phyloP scores from a whole-genome alignment of 2,888 invertebrate species.

The Lasioglossum figueresi region DNA sequence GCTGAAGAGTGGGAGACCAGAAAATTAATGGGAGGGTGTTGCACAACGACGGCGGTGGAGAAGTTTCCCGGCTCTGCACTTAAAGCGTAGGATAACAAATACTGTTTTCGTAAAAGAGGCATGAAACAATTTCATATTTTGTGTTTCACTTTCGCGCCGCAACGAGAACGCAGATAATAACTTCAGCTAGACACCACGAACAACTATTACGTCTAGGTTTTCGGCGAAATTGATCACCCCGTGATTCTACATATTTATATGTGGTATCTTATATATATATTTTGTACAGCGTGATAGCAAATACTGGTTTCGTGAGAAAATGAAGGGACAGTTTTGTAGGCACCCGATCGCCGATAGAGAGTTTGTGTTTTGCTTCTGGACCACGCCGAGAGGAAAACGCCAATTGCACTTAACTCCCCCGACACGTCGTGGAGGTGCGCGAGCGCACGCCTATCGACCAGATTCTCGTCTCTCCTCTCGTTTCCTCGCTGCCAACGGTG shows the following conservation, averaged over 20 bases:
- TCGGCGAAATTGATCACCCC: neutral
- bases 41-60: no score
- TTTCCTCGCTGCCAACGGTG: conserved; percentile 42
- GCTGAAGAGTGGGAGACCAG: no score
- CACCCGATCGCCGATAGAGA: neutral
- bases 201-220: no score
- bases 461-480: conserved; percentile 67
- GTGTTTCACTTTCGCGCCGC: neutral
- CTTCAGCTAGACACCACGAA: neutral
- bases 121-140: no score
- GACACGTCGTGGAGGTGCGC: conserved; percentile 64
- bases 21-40: no score
- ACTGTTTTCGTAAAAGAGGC: no score
- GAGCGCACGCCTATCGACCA: conserved; percentile 78
- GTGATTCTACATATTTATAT: neutral
- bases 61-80: no score
- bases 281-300: neutral
- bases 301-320: neutral
- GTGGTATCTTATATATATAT: neutral
- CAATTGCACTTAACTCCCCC: conserved; percentile 47
- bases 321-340: neutral
- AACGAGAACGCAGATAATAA: neutral
- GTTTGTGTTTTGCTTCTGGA: conserved; percentile 30
- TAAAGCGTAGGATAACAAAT: neutral
- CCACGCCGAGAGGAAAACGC: conserved; percentile 35